Evolutionary conservation across 2,888 invertebrate genomes (phyloP).

Genomic region (Schizaphis graminum): DNA sequence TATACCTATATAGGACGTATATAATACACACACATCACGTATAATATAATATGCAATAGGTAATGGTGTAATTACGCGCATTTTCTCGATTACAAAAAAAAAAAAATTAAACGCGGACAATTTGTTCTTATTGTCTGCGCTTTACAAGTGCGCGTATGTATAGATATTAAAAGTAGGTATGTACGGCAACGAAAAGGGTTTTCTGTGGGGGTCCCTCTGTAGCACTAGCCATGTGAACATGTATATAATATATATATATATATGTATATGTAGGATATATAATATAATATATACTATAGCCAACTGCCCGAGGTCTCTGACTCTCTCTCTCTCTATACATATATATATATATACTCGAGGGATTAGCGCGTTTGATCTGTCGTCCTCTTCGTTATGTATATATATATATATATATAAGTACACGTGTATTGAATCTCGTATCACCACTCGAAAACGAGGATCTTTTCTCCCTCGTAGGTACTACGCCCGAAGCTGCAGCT

Average conservation of each 20-base stretch:
- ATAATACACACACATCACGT: not conserved
- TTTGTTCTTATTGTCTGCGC: not conserved
- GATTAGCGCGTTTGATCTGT: slow-evolving; percentile 48
- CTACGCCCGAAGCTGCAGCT: not conserved
- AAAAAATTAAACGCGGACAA: not conserved
- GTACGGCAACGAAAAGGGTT: slow-evolving; percentile 21
- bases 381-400: slow-evolving; percentile 2
- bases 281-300: not conserved
- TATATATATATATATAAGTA: not conserved
- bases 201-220: not conserved
- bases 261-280: not conserved
- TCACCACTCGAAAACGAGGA: slow-evolving; percentile 46
- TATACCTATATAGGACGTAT: not conserved
- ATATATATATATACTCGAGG: not conserved
- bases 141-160: not conserved
- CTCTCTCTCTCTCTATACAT: not conserved
- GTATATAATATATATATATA: not conserved
- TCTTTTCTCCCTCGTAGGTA: slow-evolving; percentile 14
- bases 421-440: slow-evolving; percentile 29
- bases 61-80: not conserved
- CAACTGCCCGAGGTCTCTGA: slow-evolving; percentile 1
- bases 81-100: not conserved
- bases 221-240: not conserved
- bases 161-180: not conserved
- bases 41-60: not conserved